Conservation (phyloP, 92 coral and sea anemone genomes). For the Siderastrea siderea region DNA sequence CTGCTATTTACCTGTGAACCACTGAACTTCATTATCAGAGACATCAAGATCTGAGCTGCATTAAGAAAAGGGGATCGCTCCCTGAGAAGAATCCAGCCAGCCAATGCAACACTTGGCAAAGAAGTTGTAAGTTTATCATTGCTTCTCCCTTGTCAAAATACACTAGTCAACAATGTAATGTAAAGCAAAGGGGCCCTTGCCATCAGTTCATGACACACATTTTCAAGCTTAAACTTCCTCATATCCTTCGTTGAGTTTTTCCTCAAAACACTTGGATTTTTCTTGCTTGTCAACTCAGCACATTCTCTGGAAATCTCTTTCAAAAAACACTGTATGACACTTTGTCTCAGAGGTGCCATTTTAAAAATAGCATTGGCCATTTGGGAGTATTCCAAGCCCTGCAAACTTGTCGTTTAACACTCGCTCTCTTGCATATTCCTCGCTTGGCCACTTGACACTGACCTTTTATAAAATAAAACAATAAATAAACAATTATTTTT, state of each 20-base stretch:
- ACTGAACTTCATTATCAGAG: background rate
- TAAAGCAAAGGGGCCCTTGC: slow-evolving; percentile 36
- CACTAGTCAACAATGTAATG: slow-evolving; percentile 12
- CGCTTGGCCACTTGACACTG: slow-evolving; percentile 26
- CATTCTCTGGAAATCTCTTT: slow-evolving; percentile 41
- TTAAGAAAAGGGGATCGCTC: slow-evolving; percentile 37
- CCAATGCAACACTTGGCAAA: slow-evolving; percentile 40
- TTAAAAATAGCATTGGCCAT: slow-evolving; percentile 46
- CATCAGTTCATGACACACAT: slow-evolving; percentile 21
- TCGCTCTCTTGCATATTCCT: slow-evolving; percentile 8
- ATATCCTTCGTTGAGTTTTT: slow-evolving; percentile 23
- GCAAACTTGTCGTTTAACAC: slow-evolving; percentile 18
- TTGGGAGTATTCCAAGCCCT: slow-evolving; percentile 18
- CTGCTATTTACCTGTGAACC: background rate
- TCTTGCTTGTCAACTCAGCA: slow-evolving; percentile 27
- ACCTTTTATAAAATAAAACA: background rate
- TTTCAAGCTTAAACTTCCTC: slow-evolving; percentile 15
- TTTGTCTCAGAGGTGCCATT: slow-evolving; percentile 4
- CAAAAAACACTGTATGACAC: slow-evolving; percentile 3
- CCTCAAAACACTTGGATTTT: slow-evolving; percentile 34
- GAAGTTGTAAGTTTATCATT: background rate
- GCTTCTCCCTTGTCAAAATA: slow-evolving; percentile 24
- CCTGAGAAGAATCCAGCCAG: slow-evolving; percentile 42
- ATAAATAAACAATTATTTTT: no score
- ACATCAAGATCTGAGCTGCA: slow-evolving; percentile 35